Percentiles rank a stretch among this genome's conserved stretches.
These are phyloP conservation scores for Mormyrus proboscirostris DNA, from an alignment of 2,797 vertebrate genomes.

Conservation along the genomic window DNA sequence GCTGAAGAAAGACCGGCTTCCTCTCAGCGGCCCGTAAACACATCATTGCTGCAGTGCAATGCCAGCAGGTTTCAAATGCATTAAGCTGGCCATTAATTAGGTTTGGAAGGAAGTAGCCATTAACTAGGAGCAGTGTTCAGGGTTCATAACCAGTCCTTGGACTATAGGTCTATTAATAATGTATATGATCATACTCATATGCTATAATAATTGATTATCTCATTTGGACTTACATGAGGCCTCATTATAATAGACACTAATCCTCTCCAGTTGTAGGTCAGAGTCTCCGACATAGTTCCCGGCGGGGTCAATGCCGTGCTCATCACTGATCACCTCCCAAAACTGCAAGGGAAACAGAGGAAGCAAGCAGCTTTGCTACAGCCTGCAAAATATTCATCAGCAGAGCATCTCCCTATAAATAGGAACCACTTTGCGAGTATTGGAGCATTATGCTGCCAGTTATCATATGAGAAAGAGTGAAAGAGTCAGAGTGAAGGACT, in stretches of 20 bases:
- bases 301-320: neutral
- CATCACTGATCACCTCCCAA: slow-evolving; percentile 17
- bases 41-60: neutral
- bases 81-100: neutral
- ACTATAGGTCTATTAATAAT: neutral
- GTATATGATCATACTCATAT: neutral
- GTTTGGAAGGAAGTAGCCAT: neutral
- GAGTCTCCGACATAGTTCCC: slow-evolving; percentile 10
- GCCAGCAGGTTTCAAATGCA: neutral
- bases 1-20: slow-evolving; percentile 43
- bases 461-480: neutral
- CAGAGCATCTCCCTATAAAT: neutral
- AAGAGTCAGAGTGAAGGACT: neutral
- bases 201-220: neutral
- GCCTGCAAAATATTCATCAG: neutral
- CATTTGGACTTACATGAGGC: neutral
- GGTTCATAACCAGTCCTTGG: neutral
- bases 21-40: neutral
- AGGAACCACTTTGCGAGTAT: neutral
- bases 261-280: slow-evolving; percentile 14
- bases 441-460: neutral
- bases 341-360: slow-evolving; percentile 3
- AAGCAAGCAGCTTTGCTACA: neutral
- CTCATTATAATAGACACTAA: slow-evolving; percentile 15
- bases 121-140: neutral